Evolutionary conservation across 2,113 vertebrate genomes (phyloP).

Genomic region (Barnardius zonarius): DNA sequence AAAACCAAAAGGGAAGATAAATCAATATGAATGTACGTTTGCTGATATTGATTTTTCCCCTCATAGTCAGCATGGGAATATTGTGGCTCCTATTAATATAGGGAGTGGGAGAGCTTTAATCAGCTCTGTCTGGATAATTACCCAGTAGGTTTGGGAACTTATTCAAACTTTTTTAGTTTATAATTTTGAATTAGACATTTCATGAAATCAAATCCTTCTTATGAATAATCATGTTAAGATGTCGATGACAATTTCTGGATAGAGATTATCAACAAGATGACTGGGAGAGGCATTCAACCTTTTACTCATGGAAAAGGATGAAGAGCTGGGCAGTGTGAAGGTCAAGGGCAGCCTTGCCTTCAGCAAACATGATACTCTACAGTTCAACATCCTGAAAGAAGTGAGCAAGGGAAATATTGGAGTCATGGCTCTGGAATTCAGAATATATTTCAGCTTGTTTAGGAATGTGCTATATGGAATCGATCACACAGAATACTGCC

Average conservation of each 20-base stretch:
- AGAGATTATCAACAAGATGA: not conserved
- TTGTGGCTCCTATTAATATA: constrained; percentile 31
- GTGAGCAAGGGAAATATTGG: not conserved
- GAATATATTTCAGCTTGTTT: not conserved
- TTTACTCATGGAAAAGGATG: not conserved
- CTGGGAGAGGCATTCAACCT: not conserved
- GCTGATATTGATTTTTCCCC: constrained; percentile 63
- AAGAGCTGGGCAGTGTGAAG: not conserved
- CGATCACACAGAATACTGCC: not conserved
- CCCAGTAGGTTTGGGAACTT: constrained; percentile 2
- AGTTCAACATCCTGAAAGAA: not conserved
- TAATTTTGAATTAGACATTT: constrained; percentile 10
- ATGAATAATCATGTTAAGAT: not conserved
- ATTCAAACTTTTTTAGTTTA: not conserved
- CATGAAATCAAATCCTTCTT: not conserved
- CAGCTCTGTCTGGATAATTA: constrained; percentile 31
- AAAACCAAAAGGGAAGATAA: constrained; percentile 59
- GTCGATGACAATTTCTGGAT: not conserved
- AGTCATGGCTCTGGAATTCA: not conserved
- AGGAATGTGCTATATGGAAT: not conserved
- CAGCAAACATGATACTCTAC: not conserved
- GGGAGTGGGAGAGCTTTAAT: constrained; percentile 38
- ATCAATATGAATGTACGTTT: constrained; percentile 59
- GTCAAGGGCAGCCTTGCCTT: not conserved
- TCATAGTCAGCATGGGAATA: constrained; percentile 52